phyloP scores from a whole-genome alignment of 1,140 invertebrate species.

The Drosophila malerkotliana region DNA sequence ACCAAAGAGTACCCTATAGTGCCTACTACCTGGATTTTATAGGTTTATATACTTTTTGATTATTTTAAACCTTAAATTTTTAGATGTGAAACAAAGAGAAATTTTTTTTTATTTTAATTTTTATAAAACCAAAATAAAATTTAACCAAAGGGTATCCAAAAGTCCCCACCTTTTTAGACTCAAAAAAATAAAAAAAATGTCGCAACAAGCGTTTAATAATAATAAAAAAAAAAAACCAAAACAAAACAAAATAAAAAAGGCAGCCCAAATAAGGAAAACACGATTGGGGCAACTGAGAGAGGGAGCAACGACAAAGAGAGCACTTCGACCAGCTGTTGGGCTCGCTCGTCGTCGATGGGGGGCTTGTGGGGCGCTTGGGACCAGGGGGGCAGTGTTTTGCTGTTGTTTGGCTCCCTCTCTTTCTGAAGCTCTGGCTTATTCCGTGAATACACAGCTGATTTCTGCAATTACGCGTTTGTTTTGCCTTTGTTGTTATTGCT shows the following conservation, averaged over 20 bases:
- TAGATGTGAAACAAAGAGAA: no score
- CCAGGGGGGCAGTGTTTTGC: constrained; percentile 55
- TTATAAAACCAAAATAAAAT: constrained; percentile 7
- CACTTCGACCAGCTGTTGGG: constrained; percentile 65
- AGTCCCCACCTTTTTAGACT: not conserved
- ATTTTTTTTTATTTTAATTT: not conserved
- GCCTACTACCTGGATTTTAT: no score
- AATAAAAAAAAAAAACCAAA: constrained; percentile 65
- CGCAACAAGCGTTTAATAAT: constrained; percentile 22
- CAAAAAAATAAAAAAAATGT: not conserved
- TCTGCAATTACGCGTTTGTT: constrained; percentile 83
- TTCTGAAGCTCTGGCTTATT: constrained; percentile 45
- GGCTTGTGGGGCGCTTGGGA: constrained; percentile 11
- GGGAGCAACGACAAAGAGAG: constrained; percentile 25
- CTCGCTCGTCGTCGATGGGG: constrained; percentile 10
- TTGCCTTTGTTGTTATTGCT: constrained; percentile 73
- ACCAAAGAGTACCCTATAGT: no score
- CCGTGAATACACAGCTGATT: constrained; percentile 83
- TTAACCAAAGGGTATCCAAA: constrained; percentile 9
- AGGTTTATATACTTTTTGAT: no score
- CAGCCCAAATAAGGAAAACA: constrained; percentile 53
- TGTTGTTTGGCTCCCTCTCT: constrained; percentile 42
- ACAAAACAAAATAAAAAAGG: constrained; percentile 60
- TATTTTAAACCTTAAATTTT: no score
- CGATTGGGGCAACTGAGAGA: constrained; percentile 20